Base-by-base conservation (phyloP, 2,888 invertebrate species). In the Acrobasis consociella region DNA sequence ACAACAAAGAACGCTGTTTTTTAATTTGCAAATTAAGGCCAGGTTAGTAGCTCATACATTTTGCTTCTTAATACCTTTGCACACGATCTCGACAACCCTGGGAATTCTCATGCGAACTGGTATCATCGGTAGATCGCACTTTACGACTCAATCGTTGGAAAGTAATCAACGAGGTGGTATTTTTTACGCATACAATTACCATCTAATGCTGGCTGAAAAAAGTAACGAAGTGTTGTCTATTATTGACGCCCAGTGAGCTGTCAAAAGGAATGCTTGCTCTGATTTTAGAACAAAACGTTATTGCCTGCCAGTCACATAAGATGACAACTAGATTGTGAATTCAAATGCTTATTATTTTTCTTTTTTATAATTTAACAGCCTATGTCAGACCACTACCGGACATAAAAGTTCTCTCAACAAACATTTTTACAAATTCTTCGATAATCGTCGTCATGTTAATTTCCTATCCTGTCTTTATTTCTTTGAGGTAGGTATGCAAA, bases 31-130 rank as follows among this genome's bases (percentile, higher is more conserved):
- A 56, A 56, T 56, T 56, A 56, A 56, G 56, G 56, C 56, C 56
- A 56, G 56, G 56, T 56, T 56, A 56, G 64, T 64, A 56, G 56
- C 56, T 56, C 42, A 17, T 56, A 56, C 56, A 39, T 46, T 22
- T 56, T 22, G 56, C 42, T 56, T 42, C 56, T 38, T 56, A 56
- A 56, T 22, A 42, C 39, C 55, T 17, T 17, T 39, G 5, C 38
- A 56, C 56, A 38, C 56, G 11, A 56, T 56, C 56, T 56, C 46
- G 56, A 56, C 56, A 56, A 11, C 56, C 56, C 56, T 56, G 56
- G 42, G 56, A 56, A 56, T 22, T 46, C 56, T 46, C 56, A 56
- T 56, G 42, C 56, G 56, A 56, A 56, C 56, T 56, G n/a, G 15
- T 56, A 56, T 56, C 56, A 22, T 55, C 55, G 55, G 22, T 8